Conservation (phyloP, 92 coral and sea anemone species). For the Phenganax subtilis region DNA sequence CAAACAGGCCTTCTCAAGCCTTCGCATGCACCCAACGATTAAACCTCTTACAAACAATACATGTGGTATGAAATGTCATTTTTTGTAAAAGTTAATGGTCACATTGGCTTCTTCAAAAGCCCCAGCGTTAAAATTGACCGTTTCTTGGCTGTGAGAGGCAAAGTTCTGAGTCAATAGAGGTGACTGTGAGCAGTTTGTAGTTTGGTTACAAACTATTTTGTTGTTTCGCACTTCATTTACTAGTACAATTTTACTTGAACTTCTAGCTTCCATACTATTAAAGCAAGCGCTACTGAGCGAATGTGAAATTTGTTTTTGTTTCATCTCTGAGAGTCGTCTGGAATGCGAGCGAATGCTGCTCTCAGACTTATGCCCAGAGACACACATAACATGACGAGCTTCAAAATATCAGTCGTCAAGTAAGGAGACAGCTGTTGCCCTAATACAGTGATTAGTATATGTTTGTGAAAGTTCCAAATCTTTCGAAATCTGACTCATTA, state of each 20-base stretch:
- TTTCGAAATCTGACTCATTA: slow-evolving; percentile 47
- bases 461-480: slow-evolving; percentile 40
- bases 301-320: no score
- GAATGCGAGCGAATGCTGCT: no score
- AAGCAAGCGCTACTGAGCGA: background rate
- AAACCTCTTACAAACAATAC: slow-evolving; percentile 1
- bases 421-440: slow-evolving; percentile 45
- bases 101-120: slow-evolving; percentile 35
- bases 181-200: background rate
- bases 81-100: slow-evolving; percentile 4
- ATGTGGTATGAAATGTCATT: background rate
- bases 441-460: slow-evolving; percentile 49
- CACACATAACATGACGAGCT: slow-evolving; percentile 47
- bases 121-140: slow-evolving; percentile 36
- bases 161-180: background rate
- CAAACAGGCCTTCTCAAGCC: slow-evolving; percentile 7
- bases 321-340: no score
- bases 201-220: background rate
- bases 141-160: slow-evolving; percentile 23
- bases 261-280: no score
- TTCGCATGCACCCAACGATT: background rate
- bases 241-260: background rate
- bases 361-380: background rate
- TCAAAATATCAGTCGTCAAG: slow-evolving; percentile 50
- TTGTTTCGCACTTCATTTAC: background rate